These are phyloP conservation scores for Drosophila jambulina DNA, from an alignment of 1,140 invertebrate species.

Conservation along the genomic window DNA sequence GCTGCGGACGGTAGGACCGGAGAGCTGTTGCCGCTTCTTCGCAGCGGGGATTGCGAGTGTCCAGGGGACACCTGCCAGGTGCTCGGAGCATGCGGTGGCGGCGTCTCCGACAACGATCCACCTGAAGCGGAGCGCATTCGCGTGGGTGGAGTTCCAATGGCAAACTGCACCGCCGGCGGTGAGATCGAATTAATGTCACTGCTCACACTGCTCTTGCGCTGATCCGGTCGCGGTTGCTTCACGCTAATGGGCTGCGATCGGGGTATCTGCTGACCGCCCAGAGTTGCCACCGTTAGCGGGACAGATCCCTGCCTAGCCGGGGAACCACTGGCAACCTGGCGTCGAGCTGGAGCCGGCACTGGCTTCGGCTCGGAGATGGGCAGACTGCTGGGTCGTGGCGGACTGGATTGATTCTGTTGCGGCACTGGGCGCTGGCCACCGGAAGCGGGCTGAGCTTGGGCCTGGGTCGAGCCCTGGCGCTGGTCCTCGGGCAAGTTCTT, in stretches of 20 bases:
- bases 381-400: constrained; percentile 89
- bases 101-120: constrained; percentile 89
- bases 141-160: constrained; percentile 94
- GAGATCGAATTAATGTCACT: constrained; percentile 95
- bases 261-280: constrained; percentile 87
- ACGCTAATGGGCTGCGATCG: constrained; percentile 94
- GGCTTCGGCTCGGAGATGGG: constrained; percentile 92
- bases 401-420: constrained; percentile 86
- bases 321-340: constrained; percentile 65
- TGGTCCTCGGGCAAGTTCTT: constrained; percentile 88
- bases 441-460: constrained; percentile 22
- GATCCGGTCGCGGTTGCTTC: constrained; percentile 88
- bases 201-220: constrained; percentile 87
- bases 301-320: constrained; percentile 47
- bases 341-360: constrained; percentile 89
- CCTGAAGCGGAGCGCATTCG: constrained; percentile 88
- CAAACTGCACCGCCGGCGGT: constrained; percentile 95
- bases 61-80: constrained; percentile 91
- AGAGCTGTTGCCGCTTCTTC: constrained; percentile 90
- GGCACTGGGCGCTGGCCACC: constrained; percentile 38
- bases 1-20: constrained; percentile 89
- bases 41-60: constrained; percentile 89
- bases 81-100: constrained; percentile 89
- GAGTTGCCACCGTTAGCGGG: constrained; percentile 61
- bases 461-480: constrained; percentile 59